These are phyloP conservation scores for Philopedon plagiatum DNA, from an alignment of 2,888 invertebrate genomes.

Conservation along the genomic window DNA sequence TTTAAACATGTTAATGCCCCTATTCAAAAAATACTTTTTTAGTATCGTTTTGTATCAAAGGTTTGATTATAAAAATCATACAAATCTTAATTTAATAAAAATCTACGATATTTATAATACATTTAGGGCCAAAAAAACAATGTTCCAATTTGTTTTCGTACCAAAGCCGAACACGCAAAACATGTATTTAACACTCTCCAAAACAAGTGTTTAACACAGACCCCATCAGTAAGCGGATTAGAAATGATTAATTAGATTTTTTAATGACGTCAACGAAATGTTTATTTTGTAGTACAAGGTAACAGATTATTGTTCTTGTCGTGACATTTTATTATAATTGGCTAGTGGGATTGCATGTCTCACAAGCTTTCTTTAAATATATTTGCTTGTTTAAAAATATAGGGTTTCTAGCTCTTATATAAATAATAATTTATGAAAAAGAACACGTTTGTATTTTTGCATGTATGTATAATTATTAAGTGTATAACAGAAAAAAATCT, in stretches of 20 bases:
- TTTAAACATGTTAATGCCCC: too few relatives aligned
- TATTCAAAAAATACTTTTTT: too few relatives aligned
- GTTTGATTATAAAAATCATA: too few relatives aligned
- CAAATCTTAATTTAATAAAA: not conserved
- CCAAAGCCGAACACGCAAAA: constrained; percentile 2
- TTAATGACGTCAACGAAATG: not conserved
- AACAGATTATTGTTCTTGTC: not conserved
- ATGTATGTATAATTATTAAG: too few relatives aligned
- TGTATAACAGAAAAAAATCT: too few relatives aligned
- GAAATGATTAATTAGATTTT: constrained; percentile 5
- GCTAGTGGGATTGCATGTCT: not conserved
- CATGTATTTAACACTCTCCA: constrained; percentile 11
- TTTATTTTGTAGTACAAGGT: constrained; percentile 12
- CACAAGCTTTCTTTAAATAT: not conserved
- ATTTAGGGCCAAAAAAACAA: not conserved
- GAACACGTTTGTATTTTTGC: too few relatives aligned
- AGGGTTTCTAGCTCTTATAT: too few relatives aligned
- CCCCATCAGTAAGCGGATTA: constrained; percentile 12
- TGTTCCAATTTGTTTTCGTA: not conserved
- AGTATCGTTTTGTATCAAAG: too few relatives aligned
- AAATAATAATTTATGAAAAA: too few relatives aligned
- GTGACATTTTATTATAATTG: constrained; percentile 5
- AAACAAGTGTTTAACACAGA: constrained; percentile 10
- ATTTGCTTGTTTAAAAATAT: not conserved
- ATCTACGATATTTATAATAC: not conserved